Base-by-base conservation (phyloP, 2,888 invertebrate species). In the Mongoloraphidia duomilia region DNA sequence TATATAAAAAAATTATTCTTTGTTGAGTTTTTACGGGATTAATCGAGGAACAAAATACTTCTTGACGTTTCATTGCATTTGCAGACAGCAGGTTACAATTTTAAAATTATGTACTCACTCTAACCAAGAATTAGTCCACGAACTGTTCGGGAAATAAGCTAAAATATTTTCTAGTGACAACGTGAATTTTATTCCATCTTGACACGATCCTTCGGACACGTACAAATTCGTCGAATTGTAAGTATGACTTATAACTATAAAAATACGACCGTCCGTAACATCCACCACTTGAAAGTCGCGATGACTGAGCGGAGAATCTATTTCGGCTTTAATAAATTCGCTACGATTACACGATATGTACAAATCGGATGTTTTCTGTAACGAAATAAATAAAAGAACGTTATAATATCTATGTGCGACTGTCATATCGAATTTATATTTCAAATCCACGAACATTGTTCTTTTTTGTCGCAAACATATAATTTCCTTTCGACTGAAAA, bases 251-350 rank as follows among this genome's bases (percentile, higher is more conserved):
- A 86, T 85, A 58, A 88, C 86, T 54, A 91, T 78, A 62, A 93
- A 81, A 54, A 87, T 78, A 67, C 84, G 76, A 58, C 81, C 80
- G 57, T 83, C 83, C 0, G 85, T 81, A 11, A 90, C 86, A 63
- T 93, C 92, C 0, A 84, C 86, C 45, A 93, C 79, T 63, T 85
- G 86, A 65, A 83, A 90, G 62, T 83, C 84, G 59, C 69, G 66
- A 34, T 70, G 66, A 49, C 79, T 75, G 44, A 82, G 63, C 54
- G 79, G 77, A 0, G 82, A 78, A 56, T 85, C 84, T 62, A 93
- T 91, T 53, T 80, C 72, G 0, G 90, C 87, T 58, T 76, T 76
- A 49, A 75, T 68, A 65, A 89, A 89, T 3, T 72, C 72, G 9
- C 78, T 77, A 50, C 83, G 71, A 64, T 82, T 82, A 62, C 85